Evolutionary conservation across 2,113 vertebrate species (phyloP).

Genomic region (Otolemur garnettii): DNA sequence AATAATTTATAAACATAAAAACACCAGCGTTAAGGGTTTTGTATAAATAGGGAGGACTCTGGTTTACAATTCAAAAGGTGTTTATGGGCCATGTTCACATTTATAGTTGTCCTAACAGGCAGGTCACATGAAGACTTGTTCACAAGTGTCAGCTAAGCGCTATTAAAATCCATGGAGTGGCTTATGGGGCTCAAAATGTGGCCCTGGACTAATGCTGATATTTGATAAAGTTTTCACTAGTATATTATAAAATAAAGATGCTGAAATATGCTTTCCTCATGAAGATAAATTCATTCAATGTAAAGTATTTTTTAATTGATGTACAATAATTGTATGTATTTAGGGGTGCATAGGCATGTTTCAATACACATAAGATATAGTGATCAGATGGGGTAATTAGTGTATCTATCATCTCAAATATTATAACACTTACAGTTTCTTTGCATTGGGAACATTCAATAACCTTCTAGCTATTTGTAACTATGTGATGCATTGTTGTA

Average conservation of each 20-base stretch:
- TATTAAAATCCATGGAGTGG: not conserved
- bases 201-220: not conserved
- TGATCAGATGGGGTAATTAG: not conserved
- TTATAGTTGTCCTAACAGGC: not conserved
- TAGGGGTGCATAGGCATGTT: not conserved
- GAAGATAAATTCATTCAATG: not conserved
- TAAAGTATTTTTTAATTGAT: not conserved
- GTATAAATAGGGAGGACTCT: not conserved
- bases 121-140: not conserved
- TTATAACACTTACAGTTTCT: not conserved
- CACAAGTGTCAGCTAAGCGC: not conserved
- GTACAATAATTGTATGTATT: not conserved
- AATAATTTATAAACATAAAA: not conserved
- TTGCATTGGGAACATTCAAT: not conserved
- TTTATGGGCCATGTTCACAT: not conserved
- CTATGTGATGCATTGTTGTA: not conserved
- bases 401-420: not conserved
- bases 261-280: not conserved
- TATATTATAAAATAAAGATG: not conserved
- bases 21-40: not conserved
- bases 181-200: not conserved
- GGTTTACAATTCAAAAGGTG: conserved; percentile 12
- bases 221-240: not conserved
- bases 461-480: not conserved
- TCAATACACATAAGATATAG: not conserved